phyloP scores from a whole-genome alignment of 2,113 vertebrate genomes.

The Chunga burmeisteri region DNA sequence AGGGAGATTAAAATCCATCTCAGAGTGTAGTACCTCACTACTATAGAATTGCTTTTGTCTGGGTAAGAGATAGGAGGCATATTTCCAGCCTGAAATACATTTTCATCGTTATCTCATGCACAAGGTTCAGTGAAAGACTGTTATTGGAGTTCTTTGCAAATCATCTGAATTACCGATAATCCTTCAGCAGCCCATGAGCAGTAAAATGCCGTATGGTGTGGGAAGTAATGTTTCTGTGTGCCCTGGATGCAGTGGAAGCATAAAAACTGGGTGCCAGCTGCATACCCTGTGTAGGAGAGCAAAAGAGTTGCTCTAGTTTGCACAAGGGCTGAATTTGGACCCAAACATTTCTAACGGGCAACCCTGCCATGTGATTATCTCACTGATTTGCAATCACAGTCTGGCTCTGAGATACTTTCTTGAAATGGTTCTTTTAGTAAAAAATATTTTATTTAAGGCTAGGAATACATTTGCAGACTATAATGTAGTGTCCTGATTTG shows the following conservation, averaged over 20 bases:
- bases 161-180: constrained; percentile 11
- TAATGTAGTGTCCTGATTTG: neutral
- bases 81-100: constrained; percentile 19
- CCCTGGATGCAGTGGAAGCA: neutral
- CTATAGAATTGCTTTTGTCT: constrained; percentile 25
- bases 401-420: neutral
- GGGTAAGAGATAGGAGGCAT: neutral
- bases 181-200: constrained; percentile 4
- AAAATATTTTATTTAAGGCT: neutral
- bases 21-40: neutral
- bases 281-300: neutral
- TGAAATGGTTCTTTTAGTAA: neutral
- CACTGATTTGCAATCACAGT: neutral
- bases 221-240: neutral
- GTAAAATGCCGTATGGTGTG: neutral
- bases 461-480: neutral
- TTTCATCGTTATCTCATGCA: neutral
- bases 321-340: neutral
- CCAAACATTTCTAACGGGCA: neutral
- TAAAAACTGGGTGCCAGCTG: neutral
- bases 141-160: constrained; percentile 12
- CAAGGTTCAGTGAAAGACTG: neutral
- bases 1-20: constrained; percentile 40
- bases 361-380: neutral
- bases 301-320: neutral